Conservation (phyloP, 2,113 vertebrate genomes). For the Pelvicachromis taeniatus region DNA sequence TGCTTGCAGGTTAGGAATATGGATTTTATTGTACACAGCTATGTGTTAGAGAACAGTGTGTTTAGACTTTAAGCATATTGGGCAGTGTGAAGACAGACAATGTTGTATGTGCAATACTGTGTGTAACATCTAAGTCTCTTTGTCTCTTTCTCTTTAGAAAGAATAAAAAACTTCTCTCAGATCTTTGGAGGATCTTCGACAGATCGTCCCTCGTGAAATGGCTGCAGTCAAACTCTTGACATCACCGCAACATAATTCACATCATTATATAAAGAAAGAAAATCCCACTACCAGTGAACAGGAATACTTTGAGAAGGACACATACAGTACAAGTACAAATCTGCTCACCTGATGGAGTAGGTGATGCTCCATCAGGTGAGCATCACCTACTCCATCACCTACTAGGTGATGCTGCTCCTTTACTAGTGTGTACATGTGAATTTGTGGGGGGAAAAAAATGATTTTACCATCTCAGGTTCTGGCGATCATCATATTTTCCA, state of each 20-base stretch:
- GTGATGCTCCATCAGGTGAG: too few species aligned
- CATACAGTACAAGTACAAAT: not conserved
- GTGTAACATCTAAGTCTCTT: not conserved
- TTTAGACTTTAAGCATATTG: not conserved
- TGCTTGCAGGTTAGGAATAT: constrained; percentile 1
- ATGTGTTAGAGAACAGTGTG: not conserved
- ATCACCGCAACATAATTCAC: not conserved
- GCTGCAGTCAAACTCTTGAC: constrained; percentile 57
- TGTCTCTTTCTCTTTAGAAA: constrained; percentile 51
- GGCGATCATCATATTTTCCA: not conserved
- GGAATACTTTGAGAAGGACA: not conserved
- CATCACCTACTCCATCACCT: too few species aligned
- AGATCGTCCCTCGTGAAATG: constrained; percentile 62
- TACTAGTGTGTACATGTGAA: not conserved
- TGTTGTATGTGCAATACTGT: not conserved
- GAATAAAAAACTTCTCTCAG: constrained; percentile 63
- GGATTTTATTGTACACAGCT: not conserved
- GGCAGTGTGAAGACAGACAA: not conserved
- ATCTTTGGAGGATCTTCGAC: constrained; percentile 69
- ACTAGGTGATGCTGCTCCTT: not conserved
- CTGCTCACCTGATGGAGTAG: not conserved
- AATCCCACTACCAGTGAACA: not conserved
- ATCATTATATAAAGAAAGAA: not conserved
- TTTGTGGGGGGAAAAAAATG: not conserved
- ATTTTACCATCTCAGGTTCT: not conserved